A percentile compares a stretch with the other conserved stretches of the same genome.
These are phyloP conservation scores for Rachycentron canadum DNA, from an alignment of 2,797 vertebrate species.

Conservation along the genomic window DNA sequence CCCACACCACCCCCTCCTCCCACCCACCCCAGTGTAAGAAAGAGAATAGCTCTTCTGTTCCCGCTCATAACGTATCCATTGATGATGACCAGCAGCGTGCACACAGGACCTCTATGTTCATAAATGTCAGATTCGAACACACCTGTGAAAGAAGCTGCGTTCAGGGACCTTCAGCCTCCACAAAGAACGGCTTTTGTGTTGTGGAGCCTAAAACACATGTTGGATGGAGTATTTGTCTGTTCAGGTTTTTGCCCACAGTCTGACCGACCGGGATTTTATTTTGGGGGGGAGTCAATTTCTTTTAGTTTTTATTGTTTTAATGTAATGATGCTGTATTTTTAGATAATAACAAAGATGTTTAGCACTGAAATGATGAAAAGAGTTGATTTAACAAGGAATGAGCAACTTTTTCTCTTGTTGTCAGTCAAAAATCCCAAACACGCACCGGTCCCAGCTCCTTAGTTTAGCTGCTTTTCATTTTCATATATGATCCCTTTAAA, in stretches of 20 bases:
- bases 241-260: neutral
- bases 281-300: no score
- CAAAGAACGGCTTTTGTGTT: conserved; percentile 13
- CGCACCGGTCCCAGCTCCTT: no score
- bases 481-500: no score
- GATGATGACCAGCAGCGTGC: conserved; percentile 36
- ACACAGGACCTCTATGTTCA: conserved; percentile 62
- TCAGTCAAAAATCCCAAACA: no score
- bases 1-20: no score
- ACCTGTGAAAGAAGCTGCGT: conserved; percentile 56
- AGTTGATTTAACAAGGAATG: no score
- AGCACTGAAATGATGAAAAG: no score
- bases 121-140: conserved; percentile 65
- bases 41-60: conserved; percentile 67
- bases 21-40: conserved; percentile 25
- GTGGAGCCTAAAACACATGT: neutral
- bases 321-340: neutral
- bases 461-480: no score
- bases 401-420: no score
- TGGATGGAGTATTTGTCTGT: neutral
- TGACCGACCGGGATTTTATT: no score
- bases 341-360: neutral
- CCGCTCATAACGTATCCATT: conserved; percentile 67
- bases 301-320: no score
- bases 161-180: conserved; percentile 26